These are phyloP conservation scores for Paracentrotus lividus DNA, from an alignment of 53 echinoderm and acorn worm species.

Conservation along the genomic window DNA sequence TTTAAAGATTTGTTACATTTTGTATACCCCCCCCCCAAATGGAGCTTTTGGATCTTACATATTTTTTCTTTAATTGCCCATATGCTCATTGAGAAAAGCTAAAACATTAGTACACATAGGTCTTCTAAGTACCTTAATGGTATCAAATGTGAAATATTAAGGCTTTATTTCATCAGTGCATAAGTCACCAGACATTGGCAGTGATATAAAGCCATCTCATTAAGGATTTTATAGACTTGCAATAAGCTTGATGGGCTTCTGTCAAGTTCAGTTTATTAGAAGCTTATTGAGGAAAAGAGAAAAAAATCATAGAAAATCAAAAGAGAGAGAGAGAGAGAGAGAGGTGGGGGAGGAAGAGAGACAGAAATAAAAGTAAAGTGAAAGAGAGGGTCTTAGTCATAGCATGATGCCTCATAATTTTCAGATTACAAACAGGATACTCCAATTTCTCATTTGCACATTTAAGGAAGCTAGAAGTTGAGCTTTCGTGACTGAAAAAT, in stretches of 20 bases:
- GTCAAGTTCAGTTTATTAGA: background rate
- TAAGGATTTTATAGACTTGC: background rate
- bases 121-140: too few relatives aligned
- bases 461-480: background rate
- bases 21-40: too few relatives aligned
- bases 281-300: background rate
- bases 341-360: background rate
- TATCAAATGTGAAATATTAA: too few relatives aligned
- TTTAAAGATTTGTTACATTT: too few relatives aligned
- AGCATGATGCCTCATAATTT: background rate
- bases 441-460: conserved; percentile 6
- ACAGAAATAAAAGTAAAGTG: too few relatives aligned
- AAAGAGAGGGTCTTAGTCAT: background rate
- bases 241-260: background rate
- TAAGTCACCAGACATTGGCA: background rate
- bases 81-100: too few relatives aligned
- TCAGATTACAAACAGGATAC: conserved; percentile 33
- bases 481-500: background rate
- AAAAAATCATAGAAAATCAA: background rate
- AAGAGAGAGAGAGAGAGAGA: background rate
- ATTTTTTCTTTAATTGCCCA: too few relatives aligned
- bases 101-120: too few relatives aligned
- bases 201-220: background rate
- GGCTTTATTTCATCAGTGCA: background rate
- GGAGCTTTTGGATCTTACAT: too few relatives aligned